phyloP scores from a whole-genome alignment of 1,140 invertebrate genomes.

The Diachasmimorpha longicaudata region DNA sequence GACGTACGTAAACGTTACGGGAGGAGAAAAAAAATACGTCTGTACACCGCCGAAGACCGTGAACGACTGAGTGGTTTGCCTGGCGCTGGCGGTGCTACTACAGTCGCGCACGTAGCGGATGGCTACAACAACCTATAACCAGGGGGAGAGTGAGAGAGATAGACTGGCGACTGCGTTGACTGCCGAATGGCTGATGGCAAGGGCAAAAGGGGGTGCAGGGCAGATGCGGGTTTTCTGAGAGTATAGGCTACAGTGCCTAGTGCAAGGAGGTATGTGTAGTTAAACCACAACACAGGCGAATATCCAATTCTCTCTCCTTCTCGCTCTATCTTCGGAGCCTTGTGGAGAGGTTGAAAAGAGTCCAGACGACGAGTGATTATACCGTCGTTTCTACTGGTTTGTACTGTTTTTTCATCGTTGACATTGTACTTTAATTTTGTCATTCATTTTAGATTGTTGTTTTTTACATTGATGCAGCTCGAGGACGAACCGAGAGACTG shows the following conservation, averaged over 20 bases:
- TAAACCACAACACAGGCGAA: not conserved
- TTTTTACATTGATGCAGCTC: no score
- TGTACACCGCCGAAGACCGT: not conserved
- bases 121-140: not conserved
- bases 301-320: not conserved
- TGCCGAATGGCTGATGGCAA: not conserved
- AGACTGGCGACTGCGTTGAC: not conserved
- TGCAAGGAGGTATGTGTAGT: not conserved
- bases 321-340: not conserved
- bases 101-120: not conserved
- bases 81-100: not conserved
- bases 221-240: not conserved
- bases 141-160: not conserved
- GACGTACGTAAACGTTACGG: not conserved
- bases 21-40: not conserved
- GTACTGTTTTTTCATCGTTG: no score
- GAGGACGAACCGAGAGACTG: no score
- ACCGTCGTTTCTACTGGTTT: no score
- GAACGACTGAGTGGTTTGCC: not conserved
- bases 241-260: not conserved
- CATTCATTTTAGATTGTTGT: no score
- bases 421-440: no score
- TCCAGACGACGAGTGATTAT: no score
- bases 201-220: not conserved
- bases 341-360: no score